phyloP scores from a whole-genome alignment of 2,797 vertebrate species.

The Myiotriccus ornatus region DNA sequence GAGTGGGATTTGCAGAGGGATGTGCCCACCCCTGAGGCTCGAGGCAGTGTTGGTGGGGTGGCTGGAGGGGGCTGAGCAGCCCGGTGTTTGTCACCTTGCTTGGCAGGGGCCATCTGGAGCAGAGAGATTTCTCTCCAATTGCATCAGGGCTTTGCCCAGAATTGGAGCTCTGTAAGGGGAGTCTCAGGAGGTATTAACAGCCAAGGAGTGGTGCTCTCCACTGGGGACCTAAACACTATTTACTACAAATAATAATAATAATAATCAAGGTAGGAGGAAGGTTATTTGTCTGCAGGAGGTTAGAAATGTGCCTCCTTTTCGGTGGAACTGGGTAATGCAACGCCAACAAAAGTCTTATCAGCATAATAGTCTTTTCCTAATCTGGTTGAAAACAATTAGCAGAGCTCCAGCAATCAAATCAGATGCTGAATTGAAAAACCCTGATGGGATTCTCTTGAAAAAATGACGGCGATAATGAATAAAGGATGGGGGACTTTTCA shows the following conservation, averaged over 20 bases:
- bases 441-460: conserved; percentile 21
- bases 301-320: not conserved
- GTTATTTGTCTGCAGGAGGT: not conserved
- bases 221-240: not conserved
- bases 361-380: conserved; percentile 8
- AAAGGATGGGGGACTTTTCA: not conserved
- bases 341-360: not conserved
- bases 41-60: not conserved
- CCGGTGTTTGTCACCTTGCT: not conserved
- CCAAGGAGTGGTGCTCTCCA: not conserved
- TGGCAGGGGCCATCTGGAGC: not conserved
- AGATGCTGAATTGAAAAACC: conserved; percentile 6
- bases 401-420: conserved; percentile 11
- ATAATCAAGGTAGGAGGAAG: not conserved
- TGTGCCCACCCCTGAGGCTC: not conserved
- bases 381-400: conserved; percentile 44
- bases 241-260: not conserved
- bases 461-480: not conserved
- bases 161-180: not conserved
- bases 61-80: not conserved
- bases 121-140: not conserved
- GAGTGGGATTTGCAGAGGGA: not conserved
- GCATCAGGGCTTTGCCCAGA: not conserved
- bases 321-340: not conserved
- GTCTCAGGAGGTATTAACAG: not conserved